Percentiles rank a stretch among this genome's conserved stretches.
Conservation (phyloP, 2,113 vertebrate species). For the Zapus hudsonius region DNA sequence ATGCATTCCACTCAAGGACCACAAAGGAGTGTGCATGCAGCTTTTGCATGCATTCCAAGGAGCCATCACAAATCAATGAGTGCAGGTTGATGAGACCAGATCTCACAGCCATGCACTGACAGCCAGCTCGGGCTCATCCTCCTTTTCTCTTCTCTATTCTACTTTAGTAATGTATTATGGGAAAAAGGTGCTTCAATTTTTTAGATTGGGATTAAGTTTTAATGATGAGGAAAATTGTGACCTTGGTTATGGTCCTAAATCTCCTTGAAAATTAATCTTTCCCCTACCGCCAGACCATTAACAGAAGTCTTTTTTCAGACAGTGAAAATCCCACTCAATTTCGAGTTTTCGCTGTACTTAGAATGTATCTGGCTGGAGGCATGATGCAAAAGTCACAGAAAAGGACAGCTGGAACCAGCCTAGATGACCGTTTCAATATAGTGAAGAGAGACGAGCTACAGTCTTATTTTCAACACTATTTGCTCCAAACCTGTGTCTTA, state of each 20-base stretch:
- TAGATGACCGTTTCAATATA: background rate
- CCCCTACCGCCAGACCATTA: slow-evolving; percentile 9
- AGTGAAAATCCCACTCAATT: slow-evolving; percentile 28
- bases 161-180: slow-evolving; percentile 23
- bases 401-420: background rate
- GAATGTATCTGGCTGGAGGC: background rate
- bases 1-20: slow-evolving; percentile 22
- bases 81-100: background rate
- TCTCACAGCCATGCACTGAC: background rate
- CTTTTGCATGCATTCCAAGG: slow-evolving; percentile 53
- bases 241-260: slow-evolving; percentile 14
- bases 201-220: slow-evolving; percentile 45
- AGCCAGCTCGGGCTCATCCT: background rate
- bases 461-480: background rate
- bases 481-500: slow-evolving; percentile 29
- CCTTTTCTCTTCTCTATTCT: slow-evolving; percentile 38
- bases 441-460: background rate
- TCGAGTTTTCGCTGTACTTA: background rate
- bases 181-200: slow-evolving; percentile 11
- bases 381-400: background rate
- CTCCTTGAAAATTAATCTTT: slow-evolving; percentile 43
- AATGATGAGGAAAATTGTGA: slow-evolving; percentile 36
- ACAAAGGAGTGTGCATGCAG: slow-evolving; percentile 6
- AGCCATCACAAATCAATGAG: slow-evolving; percentile 51
- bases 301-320: slow-evolving; percentile 24